phyloP scores from a whole-genome alignment of 2,888 invertebrate species.

The Pyrocoelia pectoralis region DNA sequence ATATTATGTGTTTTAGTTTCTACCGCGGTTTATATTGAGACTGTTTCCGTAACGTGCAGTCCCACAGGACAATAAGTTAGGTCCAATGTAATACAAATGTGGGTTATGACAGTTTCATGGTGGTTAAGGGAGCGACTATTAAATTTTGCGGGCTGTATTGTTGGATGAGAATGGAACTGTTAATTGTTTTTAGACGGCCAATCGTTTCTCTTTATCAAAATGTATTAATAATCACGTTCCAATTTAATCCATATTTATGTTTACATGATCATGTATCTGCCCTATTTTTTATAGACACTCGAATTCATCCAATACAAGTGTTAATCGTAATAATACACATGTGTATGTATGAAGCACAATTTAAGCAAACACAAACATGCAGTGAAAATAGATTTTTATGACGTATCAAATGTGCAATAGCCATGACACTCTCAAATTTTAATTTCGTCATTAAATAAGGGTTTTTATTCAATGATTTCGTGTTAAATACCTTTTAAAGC shows the following conservation, averaged over 20 bases:
- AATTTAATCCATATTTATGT: not conserved
- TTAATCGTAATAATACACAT: too few species aligned
- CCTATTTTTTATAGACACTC: too few species aligned
- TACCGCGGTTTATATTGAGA: conserved; percentile 14
- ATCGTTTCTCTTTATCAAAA: not conserved
- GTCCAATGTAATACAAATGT: conserved; percentile 15
- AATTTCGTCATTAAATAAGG: too few species aligned
- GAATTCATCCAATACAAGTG: too few species aligned
- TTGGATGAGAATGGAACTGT: conserved; percentile 20
- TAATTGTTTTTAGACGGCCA: conserved; percentile 14
- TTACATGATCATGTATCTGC: too few species aligned
- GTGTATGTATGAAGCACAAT: too few species aligned
- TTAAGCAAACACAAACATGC: too few species aligned
- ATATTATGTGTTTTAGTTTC: conserved; percentile 11
- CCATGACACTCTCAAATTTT: too few species aligned
- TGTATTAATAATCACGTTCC: not conserved
- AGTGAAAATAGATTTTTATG: too few species aligned
- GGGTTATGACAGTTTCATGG: conserved; percentile 15
- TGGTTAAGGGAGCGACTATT: conserved; percentile 19
- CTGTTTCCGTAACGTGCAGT: conserved; percentile 19
- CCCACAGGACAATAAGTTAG: conserved; percentile 21
- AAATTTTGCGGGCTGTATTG: conserved; percentile 21
- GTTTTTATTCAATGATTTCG: too few species aligned
- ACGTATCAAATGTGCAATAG: too few species aligned
- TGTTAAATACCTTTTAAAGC: too few species aligned